Conservation (phyloP, 2,797 vertebrate species). For the Strix occidentalis region DNA sequence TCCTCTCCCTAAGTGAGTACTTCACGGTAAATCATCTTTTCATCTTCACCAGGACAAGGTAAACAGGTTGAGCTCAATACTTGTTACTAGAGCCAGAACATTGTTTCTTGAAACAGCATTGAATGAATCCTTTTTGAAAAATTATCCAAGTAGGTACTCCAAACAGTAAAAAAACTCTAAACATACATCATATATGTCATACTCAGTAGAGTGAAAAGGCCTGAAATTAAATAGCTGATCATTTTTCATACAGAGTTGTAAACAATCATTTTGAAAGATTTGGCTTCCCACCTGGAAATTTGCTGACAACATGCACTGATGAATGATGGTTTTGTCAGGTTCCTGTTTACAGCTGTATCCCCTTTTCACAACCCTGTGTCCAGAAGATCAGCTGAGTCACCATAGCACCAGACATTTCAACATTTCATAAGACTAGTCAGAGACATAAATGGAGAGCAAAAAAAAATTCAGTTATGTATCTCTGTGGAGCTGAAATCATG, state of each 20-base stretch:
- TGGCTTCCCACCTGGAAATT: slow-evolving; percentile 20
- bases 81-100: not conserved
- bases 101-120: not conserved
- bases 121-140: not conserved
- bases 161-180: not conserved
- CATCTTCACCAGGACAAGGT: not conserved
- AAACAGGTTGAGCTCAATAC: not conserved
- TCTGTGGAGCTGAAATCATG: not conserved
- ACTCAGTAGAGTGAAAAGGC: not conserved
- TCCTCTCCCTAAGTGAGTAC: not conserved
- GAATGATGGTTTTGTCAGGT: slow-evolving; percentile 35
- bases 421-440: not conserved
- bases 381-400: slow-evolving; percentile 35
- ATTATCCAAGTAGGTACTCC: not conserved
- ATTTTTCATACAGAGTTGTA: not conserved
- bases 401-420: not conserved
- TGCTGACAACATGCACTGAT: slow-evolving; percentile 2
- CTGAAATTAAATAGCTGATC: not conserved
- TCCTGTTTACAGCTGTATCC: slow-evolving; percentile 18
- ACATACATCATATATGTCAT: not conserved
- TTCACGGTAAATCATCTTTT: not conserved
- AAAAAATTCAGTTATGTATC: not conserved
- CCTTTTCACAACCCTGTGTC: not conserved
- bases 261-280: slow-evolving; percentile 27
- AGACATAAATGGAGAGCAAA: not conserved